Conservation (phyloP, 92 coral and sea anemone species). For the Epizoanthus rinbou region DNA sequence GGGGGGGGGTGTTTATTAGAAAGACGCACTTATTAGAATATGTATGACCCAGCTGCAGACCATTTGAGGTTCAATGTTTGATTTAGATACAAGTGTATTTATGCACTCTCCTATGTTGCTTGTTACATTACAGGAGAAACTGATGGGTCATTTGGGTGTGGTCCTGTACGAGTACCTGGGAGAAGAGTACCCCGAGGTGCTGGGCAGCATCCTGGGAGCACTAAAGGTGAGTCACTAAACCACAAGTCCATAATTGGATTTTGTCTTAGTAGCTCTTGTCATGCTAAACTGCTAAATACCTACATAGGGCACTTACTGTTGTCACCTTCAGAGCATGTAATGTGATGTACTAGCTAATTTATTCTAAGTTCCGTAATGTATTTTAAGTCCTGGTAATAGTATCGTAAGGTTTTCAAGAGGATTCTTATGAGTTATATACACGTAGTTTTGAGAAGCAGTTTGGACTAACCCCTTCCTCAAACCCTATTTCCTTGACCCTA, state of each 20-base stretch:
- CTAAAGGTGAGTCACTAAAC: slow-evolving; percentile 71
- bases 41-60: not conserved
- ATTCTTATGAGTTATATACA: too few species aligned
- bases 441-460: too few species aligned
- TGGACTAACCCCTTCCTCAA: too few species aligned
- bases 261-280: too few species aligned
- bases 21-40: not conserved
- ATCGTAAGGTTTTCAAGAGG: too few species aligned
- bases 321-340: too few species aligned
- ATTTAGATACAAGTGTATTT: not conserved
- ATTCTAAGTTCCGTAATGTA: too few species aligned
- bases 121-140: slow-evolving; percentile 78
- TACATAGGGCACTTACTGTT: too few species aligned
- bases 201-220: slow-evolving; percentile 98
- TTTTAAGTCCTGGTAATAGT: too few species aligned
- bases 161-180: slow-evolving; percentile 99
- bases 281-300: too few species aligned
- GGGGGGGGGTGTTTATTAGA: not conserved
- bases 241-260: not conserved
- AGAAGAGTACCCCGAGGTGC: slow-evolving; percentile 98
- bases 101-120: not conserved
- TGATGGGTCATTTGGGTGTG: slow-evolving; percentile 98
- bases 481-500: too few species aligned
- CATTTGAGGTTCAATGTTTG: not conserved
- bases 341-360: too few species aligned